These are phyloP conservation scores for Branchipolynoe longqiensis DNA, from an alignment of 2,888 invertebrate genomes.

Conservation along the genomic window DNA sequence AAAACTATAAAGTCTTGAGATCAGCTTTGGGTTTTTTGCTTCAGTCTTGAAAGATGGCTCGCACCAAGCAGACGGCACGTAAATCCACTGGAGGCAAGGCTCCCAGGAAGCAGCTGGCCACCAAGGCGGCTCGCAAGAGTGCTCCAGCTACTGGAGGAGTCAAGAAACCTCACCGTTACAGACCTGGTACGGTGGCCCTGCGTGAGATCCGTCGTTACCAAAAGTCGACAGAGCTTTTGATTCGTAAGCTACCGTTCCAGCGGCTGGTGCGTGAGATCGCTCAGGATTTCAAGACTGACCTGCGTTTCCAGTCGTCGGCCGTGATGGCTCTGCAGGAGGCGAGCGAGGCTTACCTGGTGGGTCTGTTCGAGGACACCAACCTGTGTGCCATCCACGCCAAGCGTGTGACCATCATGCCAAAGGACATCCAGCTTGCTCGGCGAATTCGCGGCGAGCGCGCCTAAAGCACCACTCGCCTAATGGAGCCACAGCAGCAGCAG, in stretches of 20 bases:
- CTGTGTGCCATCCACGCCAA: slow-evolving; percentile 98
- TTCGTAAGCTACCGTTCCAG: slow-evolving; percentile 82
- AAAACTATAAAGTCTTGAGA: background rate
- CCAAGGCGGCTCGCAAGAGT: slow-evolving; percentile 82
- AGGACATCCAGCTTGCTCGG: slow-evolving; percentile 97
- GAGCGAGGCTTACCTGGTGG: slow-evolving; percentile 79
- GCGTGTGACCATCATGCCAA: slow-evolving; percentile 98
- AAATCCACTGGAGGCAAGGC: slow-evolving; percentile 82
- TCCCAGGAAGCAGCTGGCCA: slow-evolving; percentile 81
- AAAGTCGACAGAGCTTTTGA: slow-evolving; percentile 81
- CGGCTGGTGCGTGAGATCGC: slow-evolving; percentile 82
- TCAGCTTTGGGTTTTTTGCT: background rate
- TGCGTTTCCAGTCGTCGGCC: slow-evolving; percentile 82
- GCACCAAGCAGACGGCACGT: slow-evolving; percentile 82
- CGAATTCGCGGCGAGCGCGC: slow-evolving; percentile 96
- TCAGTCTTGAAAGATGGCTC: slow-evolving; percentile 77
- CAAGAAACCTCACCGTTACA: slow-evolving; percentile 82
- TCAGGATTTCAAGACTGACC: slow-evolving; percentile 82
- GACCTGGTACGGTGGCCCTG: slow-evolving; percentile 82
- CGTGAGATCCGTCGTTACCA: slow-evolving; percentile 82
- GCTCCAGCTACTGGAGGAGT: slow-evolving; percentile 82
- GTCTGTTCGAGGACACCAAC: slow-evolving; percentile 98
- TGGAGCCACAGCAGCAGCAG: background rate
- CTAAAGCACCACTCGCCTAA: slow-evolving; percentile 66
- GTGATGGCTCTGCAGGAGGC: slow-evolving; percentile 80